Evolutionary conservation across 1,140 invertebrate species (phyloP).

Genomic region (Eumaeus atala): DNA sequence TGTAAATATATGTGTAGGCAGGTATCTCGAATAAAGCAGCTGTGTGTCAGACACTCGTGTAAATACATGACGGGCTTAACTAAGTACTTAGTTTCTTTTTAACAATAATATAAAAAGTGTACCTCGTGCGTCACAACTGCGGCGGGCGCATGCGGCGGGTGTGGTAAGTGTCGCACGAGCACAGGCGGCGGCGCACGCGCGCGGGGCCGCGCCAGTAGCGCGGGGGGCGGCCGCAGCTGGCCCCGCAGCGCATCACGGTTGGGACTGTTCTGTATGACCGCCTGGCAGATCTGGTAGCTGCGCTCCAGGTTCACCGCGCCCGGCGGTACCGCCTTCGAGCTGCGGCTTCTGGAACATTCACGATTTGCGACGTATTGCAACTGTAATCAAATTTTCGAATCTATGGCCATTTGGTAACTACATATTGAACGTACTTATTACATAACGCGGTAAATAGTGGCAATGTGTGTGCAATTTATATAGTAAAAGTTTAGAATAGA

Average conservation of each 20-base stretch:
- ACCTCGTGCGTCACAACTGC: slow-evolving; percentile 10
- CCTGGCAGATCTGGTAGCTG: slow-evolving; percentile 96
- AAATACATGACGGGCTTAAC: no score
- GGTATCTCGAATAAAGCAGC: no score
- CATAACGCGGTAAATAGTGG: no score
- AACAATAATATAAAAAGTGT: no score
- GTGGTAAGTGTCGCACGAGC: slow-evolving; percentile 76
- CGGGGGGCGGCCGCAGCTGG: slow-evolving; percentile 79
- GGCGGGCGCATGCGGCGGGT: slow-evolving; percentile 51
- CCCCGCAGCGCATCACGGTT: slow-evolving; percentile 90
- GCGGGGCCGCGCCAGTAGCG: slow-evolving; percentile 26
- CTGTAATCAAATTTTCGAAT: not conserved
- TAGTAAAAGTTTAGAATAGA: no score
- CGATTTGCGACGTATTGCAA: not conserved
- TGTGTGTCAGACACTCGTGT: no score
- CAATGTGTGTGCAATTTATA: no score
- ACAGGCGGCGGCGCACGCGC: slow-evolving; percentile 51
- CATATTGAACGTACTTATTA: no score
- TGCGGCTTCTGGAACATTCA: slow-evolving; percentile 52
- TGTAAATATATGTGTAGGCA: no score
- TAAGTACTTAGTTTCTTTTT: no score
- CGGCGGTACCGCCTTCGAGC: slow-evolving; percentile 82
- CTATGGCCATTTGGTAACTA: no score
- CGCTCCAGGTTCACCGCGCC: slow-evolving; percentile 93
- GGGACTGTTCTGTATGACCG: slow-evolving; percentile 93